phyloP scores from a whole-genome alignment of 1,140 invertebrate species.

The Parasteatoda tepidariorum region DNA sequence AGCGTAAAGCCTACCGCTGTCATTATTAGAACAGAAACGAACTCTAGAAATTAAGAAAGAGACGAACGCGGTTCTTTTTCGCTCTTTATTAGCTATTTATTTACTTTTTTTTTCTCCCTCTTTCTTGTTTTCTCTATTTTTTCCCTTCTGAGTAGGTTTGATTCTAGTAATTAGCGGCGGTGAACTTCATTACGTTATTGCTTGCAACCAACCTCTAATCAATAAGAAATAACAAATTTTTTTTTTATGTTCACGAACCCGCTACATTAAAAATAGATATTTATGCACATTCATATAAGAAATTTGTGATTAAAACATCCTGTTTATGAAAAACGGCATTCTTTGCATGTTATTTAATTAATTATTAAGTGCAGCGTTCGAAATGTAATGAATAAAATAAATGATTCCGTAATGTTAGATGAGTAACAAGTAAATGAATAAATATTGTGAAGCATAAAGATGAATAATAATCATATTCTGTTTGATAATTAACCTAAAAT shows the following conservation, averaged over 20 bases:
- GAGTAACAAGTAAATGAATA: no score
- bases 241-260: no score
- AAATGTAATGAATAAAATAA: no score
- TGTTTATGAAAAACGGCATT: not conserved
- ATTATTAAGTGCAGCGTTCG: no score
- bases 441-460: no score
- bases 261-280: not conserved
- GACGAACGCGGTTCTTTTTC: constrained; percentile 2
- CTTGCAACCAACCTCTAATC: constrained; percentile 13
- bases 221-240: not conserved
- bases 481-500: no score
- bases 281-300: not conserved
- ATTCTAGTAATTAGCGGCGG: constrained; percentile 47
- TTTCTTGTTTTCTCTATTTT: not conserved
- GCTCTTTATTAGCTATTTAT: constrained; percentile 27
- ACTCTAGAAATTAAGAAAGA: constrained; percentile 51
- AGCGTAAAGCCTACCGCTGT: constrained; percentile 35
- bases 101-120: not conserved
- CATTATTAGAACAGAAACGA: constrained; percentile 25
- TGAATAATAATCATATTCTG: no score
- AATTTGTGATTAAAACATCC: not conserved
- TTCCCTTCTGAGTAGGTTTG: constrained; percentile 17
- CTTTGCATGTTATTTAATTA: not conserved
- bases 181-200: constrained; percentile 33
- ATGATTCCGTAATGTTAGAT: no score